These are phyloP conservation scores for Hippocampus barbouri DNA, from an alignment of 2,113 vertebrate species.

Conservation along the genomic window DNA sequence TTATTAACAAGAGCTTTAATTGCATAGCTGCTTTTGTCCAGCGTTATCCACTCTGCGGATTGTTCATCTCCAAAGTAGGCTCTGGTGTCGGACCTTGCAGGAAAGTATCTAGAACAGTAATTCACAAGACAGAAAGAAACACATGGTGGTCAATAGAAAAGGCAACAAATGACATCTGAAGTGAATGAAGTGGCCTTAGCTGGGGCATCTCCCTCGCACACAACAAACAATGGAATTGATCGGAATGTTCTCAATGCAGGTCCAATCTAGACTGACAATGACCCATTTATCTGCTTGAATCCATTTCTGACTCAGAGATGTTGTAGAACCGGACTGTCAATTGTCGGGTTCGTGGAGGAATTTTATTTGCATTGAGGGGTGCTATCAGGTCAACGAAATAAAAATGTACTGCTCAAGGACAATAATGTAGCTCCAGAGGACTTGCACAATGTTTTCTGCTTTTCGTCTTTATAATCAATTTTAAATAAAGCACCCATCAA, in stretches of 20 bases:
- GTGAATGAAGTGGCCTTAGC: background rate
- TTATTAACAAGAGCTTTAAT: constrained; percentile 3
- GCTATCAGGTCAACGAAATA: constrained; percentile 3
- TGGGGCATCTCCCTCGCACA: constrained; percentile 4
- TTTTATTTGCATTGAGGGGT: background rate
- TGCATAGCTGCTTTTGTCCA: background rate
- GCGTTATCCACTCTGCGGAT: background rate
- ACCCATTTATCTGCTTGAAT: constrained; percentile 11
- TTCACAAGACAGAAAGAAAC: constrained; percentile 4
- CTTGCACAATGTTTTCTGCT: no score
- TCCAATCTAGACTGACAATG: constrained; percentile 9
- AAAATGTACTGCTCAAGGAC: constrained; percentile 14
- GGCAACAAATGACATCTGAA: background rate
- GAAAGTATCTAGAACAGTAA: constrained; percentile 12
- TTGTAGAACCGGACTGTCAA: constrained; percentile 5
- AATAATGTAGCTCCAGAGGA: background rate
- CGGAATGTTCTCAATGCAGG: constrained; percentile 16
- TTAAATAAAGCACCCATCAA: no score
- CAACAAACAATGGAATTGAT: constrained; percentile 1
- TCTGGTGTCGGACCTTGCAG: constrained; percentile 16
- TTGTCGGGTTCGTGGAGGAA: constrained; percentile 3
- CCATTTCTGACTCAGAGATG: constrained; percentile 3
- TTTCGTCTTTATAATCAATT: no score
- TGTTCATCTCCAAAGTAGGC: constrained; percentile 25
- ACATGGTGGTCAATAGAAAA: background rate